Evolutionary conservation across 2,888 invertebrate genomes (phyloP).

Genomic region (Plagodis pulveraria): DNA sequence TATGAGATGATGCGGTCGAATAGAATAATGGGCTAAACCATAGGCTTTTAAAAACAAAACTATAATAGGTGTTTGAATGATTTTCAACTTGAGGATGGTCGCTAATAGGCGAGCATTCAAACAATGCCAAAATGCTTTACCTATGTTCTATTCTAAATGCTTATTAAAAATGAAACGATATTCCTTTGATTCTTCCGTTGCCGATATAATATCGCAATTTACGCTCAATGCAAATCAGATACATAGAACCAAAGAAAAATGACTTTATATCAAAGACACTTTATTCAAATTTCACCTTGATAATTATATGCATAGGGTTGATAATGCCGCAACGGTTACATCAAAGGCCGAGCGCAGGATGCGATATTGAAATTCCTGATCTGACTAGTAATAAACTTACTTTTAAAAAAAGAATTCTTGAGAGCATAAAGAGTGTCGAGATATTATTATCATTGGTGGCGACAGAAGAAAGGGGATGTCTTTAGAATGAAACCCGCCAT

Average conservation of each 20-base stretch:
- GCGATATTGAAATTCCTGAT: constrained; percentile 83
- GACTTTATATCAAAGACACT: constrained; percentile 1
- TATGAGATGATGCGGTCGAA: no score
- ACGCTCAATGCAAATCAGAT: constrained; percentile 29
- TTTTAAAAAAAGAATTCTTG: constrained; percentile 41
- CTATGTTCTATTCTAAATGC: no score
- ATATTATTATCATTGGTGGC: constrained; percentile 36
- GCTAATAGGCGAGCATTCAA: no score
- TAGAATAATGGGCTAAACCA: no score
- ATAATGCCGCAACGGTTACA: constrained; percentile 54
- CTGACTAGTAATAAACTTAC: constrained; percentile 80
- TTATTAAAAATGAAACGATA: background rate
- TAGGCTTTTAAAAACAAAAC: no score
- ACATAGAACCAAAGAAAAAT: background rate
- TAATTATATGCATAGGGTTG: constrained; percentile 17
- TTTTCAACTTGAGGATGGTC: no score
- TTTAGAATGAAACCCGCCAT: constrained; percentile 31
- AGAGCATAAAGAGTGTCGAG: constrained; percentile 36
- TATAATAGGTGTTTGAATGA: no score
- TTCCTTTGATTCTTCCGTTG: constrained; percentile 10
- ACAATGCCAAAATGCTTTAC: no score
- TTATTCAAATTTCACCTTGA: constrained; percentile 19
- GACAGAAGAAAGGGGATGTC: constrained; percentile 35
- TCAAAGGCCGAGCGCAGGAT: constrained; percentile 80
- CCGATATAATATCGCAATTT: constrained; percentile 21